phyloP scores from a whole-genome alignment of 2,888 invertebrate species.

The Allacma fusca region DNA sequence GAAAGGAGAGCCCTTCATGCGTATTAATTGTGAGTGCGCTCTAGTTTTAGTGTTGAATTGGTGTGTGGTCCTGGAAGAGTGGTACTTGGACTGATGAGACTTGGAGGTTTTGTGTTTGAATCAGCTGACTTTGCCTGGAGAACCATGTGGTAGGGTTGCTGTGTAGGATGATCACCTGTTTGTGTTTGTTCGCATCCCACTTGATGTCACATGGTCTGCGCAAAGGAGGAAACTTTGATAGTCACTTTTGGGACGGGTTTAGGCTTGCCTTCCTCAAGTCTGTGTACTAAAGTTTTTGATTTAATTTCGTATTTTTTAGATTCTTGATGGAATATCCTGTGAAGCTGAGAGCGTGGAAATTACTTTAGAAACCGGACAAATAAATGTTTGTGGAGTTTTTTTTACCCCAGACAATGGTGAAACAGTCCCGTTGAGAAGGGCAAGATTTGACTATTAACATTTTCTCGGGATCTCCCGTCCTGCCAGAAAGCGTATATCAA shows the following conservation, averaged over 20 bases:
- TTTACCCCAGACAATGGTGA: too few species aligned
- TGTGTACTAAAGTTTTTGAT: background rate
- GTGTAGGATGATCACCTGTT: conserved; percentile 28
- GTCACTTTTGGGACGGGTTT: background rate
- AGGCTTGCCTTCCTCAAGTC: background rate
- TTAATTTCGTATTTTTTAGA: too few species aligned
- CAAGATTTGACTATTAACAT: conserved; percentile 35
- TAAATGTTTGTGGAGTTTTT: too few species aligned
- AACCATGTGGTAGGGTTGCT: background rate
- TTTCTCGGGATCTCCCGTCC: conserved; percentile 41
- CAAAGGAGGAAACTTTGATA: background rate
- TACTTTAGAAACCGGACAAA: too few species aligned
- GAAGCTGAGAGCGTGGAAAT: too few species aligned
- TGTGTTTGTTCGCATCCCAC: conserved; percentile 20
- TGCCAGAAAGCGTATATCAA: conserved; percentile 41
- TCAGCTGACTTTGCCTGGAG: background rate
- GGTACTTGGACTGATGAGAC: too few species aligned
- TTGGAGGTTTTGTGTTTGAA: background rate
- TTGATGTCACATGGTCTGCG: conserved; percentile 25
- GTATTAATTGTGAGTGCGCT: too few species aligned
- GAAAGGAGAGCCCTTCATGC: too few species aligned
- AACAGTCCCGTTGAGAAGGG: background rate
- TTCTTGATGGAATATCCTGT: too few species aligned
- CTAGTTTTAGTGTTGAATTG: too few species aligned
- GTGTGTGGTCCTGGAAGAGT: too few species aligned